Evolutionary conservation across 2,888 invertebrate genomes (phyloP), one percentile per base, ranked within the genome.

Genomic region (Meloe dianella): DNA sequence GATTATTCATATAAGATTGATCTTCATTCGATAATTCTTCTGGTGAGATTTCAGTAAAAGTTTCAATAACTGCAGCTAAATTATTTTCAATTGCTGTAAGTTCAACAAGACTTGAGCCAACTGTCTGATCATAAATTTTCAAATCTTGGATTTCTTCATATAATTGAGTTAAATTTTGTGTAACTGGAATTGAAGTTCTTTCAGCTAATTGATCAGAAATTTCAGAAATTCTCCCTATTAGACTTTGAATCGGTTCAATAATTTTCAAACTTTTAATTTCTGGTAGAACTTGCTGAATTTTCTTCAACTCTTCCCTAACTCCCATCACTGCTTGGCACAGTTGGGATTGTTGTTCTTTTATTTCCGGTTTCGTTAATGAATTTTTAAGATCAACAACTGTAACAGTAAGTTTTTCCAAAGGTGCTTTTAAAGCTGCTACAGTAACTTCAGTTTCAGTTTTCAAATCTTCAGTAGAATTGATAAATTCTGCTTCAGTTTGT

Each of bases 311-410:
- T 47, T 66, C 27, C 61, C 73, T 74, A 17, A 73, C 32, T 56
- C 63, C 65, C 17, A 61, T 20, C 10, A 73, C 24, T 14, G 71
- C 71, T 54, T 70, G 61, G 22, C 58, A 51, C 9, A 76, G 5
- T 63, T 69, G 63, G 35, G 67, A 65, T 59, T 70, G 69, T 47
- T 71, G 66, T 60, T 74, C 66, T 2, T 67, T 51, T 54, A 70
- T 54, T 60, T 71, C 68, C 8, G 74, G 68, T 57, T 71, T 63
- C 17, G 60, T 22, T 8, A 65, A 9, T 7, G 41, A 56, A 24
- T 69, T 64, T 57, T 67, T 65, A 10, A 68, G 41, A 38, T 67
- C 63, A 12, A 67, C 60, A 54, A 74, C 41, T 17, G 64, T 29
- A 22, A 65, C n/a, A 8, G 68, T 32, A 6, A 75, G 58, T 57